A percentile compares a stretch with the other conserved stretches of the same genome.
Conservation (phyloP, 2,113 vertebrate species). For the Sminthopsis crassicaudata region DNA sequence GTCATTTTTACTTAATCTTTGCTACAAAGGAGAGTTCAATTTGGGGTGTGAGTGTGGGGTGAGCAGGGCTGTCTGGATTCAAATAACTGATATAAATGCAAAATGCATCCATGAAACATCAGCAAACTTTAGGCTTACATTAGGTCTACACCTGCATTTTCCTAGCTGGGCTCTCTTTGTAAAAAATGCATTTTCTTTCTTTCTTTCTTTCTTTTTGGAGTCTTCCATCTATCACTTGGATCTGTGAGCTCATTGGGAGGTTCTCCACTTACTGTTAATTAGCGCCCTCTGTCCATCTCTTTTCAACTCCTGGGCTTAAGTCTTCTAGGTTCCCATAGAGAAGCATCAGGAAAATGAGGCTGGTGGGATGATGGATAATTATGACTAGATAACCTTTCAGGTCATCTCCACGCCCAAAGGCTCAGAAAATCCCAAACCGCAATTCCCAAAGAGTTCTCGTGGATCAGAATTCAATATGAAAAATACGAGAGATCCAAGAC, state of each 20-base stretch:
- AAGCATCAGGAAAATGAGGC: neutral
- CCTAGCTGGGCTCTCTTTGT: neutral
- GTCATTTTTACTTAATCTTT: neutral
- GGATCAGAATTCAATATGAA: neutral
- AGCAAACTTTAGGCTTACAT: neutral
- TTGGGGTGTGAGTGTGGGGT: neutral
- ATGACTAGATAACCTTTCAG: neutral
- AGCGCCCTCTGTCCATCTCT: neutral
- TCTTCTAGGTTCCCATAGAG: neutral
- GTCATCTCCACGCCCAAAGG: neutral
- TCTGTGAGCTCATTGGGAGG: neutral
- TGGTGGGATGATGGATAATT: neutral
- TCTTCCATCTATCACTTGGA: neutral
- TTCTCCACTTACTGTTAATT: neutral
- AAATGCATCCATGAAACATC: neutral
- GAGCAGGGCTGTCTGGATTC: neutral
- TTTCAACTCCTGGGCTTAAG: neutral
- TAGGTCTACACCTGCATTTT: neutral
- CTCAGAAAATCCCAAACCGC: neutral
- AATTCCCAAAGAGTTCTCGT: neutral
- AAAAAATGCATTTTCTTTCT: neutral
- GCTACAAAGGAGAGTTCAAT: neutral
- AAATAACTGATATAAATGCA: neutral
- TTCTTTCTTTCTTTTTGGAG: neutral
- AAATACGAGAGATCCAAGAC: conserved; percentile 24